These are phyloP conservation scores for Ephialtes manifestator DNA, from an alignment of 2,888 invertebrate species.

Conservation along the genomic window DNA sequence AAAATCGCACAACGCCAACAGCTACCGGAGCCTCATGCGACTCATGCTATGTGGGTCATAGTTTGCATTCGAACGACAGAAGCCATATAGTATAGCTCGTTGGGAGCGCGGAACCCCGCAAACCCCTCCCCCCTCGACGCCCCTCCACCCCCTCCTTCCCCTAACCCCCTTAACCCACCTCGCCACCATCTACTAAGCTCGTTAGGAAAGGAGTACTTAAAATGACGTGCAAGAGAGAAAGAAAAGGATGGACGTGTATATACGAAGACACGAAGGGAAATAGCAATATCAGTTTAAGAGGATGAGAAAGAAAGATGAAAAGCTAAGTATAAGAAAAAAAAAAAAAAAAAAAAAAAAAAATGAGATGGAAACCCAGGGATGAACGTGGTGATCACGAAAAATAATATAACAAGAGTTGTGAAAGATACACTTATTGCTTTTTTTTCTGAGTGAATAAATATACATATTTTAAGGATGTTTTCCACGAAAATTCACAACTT, in stretches of 20 bases:
- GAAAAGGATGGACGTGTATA: conserved; percentile 56
- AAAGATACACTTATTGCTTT: not conserved
- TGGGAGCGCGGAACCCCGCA: conserved; percentile 28
- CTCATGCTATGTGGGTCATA: conserved; percentile 77
- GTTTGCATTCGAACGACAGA: conserved; percentile 76
- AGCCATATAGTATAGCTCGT: conserved; percentile 74
- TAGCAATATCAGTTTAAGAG: conserved; percentile 17
- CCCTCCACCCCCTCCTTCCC: no score
- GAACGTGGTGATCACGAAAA: conserved; percentile 20
- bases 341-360: conserved; percentile 15
- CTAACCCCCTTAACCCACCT: not conserved
- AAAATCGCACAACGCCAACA: conserved; percentile 58
- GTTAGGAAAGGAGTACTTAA: conserved; percentile 75
- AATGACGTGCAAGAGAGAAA: conserved; percentile 62
- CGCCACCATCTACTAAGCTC: conserved; percentile 76
- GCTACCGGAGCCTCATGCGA: conserved; percentile 15
- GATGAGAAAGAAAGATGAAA: conserved; percentile 6
- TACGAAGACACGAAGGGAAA: conserved; percentile 19
- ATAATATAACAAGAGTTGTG: conserved; percentile 22
- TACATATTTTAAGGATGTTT: not conserved
- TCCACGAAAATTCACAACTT: not conserved
- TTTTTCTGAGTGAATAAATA: conserved; percentile 3
- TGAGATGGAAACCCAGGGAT: conserved; percentile 34
- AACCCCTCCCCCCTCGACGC: no score
- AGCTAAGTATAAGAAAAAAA: not conserved